These are phyloP conservation scores for Perizoma affinitatum DNA, from an alignment of 2,888 invertebrate genomes.

Conservation along the genomic window DNA sequence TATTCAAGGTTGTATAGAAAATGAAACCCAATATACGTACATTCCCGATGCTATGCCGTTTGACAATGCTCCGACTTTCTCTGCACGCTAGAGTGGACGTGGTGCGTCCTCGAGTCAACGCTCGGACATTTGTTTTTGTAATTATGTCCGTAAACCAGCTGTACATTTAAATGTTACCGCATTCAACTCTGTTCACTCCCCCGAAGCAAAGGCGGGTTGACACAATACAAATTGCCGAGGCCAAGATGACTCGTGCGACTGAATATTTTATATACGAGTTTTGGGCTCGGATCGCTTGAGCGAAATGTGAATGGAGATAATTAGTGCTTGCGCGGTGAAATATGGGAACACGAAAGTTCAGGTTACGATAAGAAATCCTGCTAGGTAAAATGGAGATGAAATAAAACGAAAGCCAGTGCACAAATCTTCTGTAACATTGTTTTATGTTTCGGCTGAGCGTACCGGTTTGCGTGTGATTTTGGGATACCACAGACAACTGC, in stretches of 20 bases:
- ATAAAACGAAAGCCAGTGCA: conserved; percentile 10
- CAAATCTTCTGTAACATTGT: conserved; percentile 8
- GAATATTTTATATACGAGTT: conserved; percentile 42
- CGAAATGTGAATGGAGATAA: conserved; percentile 37
- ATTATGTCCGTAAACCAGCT: conserved; percentile 46
- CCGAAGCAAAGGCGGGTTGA: conserved; percentile 40
- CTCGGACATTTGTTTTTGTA: conserved; percentile 56
- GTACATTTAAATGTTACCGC: conserved; percentile 48
- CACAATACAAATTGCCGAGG: conserved; percentile 47
- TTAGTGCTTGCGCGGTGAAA: conserved; percentile 28
- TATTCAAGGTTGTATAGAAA: conserved; percentile 61
- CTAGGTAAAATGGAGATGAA: conserved; percentile 19
- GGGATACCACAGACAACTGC: conserved; percentile 40
- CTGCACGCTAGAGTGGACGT: conserved; percentile 60
- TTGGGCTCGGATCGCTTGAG: conserved; percentile 35
- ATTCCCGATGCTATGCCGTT: conserved; percentile 53
- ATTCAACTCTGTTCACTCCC: conserved; percentile 46
- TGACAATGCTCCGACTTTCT: conserved; percentile 60
- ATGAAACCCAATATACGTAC: conserved; percentile 64
- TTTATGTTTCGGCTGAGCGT: background rate
- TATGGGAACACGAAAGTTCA: conserved; percentile 20
- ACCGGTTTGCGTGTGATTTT: conserved; percentile 17
- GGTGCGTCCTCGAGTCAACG: conserved; percentile 57
- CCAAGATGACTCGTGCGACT: conserved; percentile 43
- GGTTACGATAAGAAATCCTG: conserved; percentile 26